phyloP scores from a whole-genome alignment of 2,797 vertebrate species.

The Periparus ater region DNA sequence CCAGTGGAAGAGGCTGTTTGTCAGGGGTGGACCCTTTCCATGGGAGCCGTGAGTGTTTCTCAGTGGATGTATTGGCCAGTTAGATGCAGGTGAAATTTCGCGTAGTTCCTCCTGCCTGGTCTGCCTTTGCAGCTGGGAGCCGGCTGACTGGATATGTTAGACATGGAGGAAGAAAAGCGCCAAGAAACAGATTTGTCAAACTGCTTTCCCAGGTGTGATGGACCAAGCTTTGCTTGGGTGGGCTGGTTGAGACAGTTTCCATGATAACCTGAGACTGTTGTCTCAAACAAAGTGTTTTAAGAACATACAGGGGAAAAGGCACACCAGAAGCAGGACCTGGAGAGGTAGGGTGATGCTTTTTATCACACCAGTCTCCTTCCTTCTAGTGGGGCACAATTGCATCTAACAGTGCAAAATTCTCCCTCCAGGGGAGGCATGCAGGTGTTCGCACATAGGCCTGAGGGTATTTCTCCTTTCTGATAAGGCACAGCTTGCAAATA shows the following conservation, averaged over 20 bases:
- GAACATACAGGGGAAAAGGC: background rate
- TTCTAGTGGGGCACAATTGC: background rate
- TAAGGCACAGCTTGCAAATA: background rate
- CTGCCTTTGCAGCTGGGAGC: background rate
- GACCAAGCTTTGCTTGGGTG: background rate
- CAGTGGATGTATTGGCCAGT: background rate
- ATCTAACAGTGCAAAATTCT: background rate
- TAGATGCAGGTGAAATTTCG: background rate
- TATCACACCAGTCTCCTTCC: background rate
- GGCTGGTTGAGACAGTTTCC: background rate
- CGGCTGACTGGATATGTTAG: background rate
- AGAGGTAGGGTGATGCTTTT: background rate
- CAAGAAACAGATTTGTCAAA: background rate
- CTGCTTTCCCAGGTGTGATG: background rate
- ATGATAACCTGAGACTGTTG: background rate
- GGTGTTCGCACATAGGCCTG: background rate
- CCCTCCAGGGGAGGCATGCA: background rate
- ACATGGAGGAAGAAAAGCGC: background rate
- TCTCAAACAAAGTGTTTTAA: background rate
- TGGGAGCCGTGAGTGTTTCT: background rate
- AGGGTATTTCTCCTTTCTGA: background rate
- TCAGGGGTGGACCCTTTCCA: background rate
- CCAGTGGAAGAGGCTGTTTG: background rate
- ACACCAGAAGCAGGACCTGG: background rate
- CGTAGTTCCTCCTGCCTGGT: background rate